Evolutionary conservation across 2,797 vertebrate species (phyloP), one percentile per base, ranked within the genome.

Genomic region (Anisognathus igniventris): DNA sequence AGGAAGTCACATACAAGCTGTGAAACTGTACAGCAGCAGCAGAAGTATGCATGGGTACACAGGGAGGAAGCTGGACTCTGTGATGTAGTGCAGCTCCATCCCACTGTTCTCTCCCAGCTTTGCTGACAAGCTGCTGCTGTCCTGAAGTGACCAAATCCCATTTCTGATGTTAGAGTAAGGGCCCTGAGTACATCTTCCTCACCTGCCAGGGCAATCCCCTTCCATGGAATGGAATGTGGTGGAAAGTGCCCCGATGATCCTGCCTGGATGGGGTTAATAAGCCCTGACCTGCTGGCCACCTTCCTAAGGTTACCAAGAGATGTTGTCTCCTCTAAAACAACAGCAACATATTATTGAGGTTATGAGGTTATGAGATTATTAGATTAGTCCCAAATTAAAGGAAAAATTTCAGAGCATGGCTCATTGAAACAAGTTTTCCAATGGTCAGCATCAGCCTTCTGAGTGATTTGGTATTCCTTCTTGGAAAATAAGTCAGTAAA

Each of bases 31-130:
- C 6, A 68, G 21, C n/a, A 64, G 31, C 33, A 33, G 28, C 28
- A 61, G 23, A 53, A 33, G 3, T 23, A 2, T 15, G 8, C 9
- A 4, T 7, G 14, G 10, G 12, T 13, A 6, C 4, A 1, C 0
- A 1, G 19, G 30, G 30, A 88, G 44, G 51, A 74, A 65, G 31
- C 1, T 62, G 68, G 9, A 14, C 25, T 42, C 28, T 21, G 27
- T 25, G 14, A 18, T 40, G 9, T 11, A 30, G 25, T 2, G 22
- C 54, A 62, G 16, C 12, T 89, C 40, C 21, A 17, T 31, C 24
- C 27, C 3, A 1, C 9, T 25, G 11, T 4, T 39, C 37, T 47
- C 31, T 77, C 10, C 15, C 70, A 60, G 48, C 4, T 10, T 22
- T 70, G 16, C 57, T 30, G 17, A 47, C 37, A 0, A 3, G 12